A percentile compares a stretch with the other conserved stretches of the same genome.
phyloP scores from a whole-genome alignment of 2,888 invertebrate species.

The Entomobrya proxima region DNA sequence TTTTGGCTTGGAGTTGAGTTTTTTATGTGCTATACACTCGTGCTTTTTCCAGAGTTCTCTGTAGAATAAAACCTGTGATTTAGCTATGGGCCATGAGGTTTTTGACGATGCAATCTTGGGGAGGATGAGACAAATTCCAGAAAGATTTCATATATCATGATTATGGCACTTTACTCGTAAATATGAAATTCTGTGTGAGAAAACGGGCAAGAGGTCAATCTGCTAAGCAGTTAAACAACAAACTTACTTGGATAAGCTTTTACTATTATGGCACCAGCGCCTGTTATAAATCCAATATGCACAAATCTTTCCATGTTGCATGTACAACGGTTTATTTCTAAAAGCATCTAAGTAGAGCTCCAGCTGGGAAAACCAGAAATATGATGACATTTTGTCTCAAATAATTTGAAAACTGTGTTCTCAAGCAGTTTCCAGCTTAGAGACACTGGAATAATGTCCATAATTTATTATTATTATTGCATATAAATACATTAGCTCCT shows the following conservation, averaged over 20 bases:
- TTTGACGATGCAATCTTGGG: slow-evolving; percentile 2
- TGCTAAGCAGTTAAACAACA: not conserved
- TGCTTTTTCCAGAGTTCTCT: too few species aligned
- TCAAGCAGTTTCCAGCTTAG: not conserved
- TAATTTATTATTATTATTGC: too few species aligned
- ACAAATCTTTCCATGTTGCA: not conserved
- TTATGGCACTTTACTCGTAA: not conserved
- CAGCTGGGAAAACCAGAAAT: slow-evolving; percentile 4
- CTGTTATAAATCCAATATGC: not conserved
- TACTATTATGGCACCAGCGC: not conserved
- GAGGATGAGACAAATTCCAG: not conserved
- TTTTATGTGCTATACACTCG: too few species aligned
- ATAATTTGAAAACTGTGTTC: not conserved
- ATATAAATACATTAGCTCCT: too few species aligned
- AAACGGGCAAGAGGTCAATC: slow-evolving; percentile 5
- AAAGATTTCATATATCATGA: not conserved
- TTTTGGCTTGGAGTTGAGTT: too few species aligned
- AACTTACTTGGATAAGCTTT: not conserved
- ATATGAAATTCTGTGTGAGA: slow-evolving; percentile 1
- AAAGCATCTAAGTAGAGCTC: not conserved
- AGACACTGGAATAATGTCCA: too few species aligned
- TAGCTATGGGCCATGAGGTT: not conserved
- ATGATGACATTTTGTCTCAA: not conserved
- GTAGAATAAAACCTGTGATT: not conserved
- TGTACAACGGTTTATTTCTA: not conserved